These are phyloP conservation scores for Chymomyza procnemis DNA, from an alignment of 2,888 invertebrate genomes.

Conservation along the genomic window DNA sequence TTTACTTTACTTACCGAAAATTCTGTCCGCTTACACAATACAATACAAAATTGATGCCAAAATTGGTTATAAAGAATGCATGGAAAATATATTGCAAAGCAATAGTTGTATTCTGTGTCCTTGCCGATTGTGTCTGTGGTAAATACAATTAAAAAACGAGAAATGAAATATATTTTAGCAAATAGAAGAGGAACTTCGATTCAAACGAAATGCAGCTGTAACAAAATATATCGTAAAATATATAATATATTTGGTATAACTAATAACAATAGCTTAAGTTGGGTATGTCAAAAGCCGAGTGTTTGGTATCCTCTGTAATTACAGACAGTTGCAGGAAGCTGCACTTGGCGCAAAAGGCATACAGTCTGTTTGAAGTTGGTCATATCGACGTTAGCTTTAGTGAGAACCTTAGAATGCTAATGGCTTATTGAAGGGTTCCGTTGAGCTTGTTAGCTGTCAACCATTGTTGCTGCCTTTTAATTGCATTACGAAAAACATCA, in stretches of 20 bases:
- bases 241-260: no score
- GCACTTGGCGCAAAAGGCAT: conserved; percentile 9
- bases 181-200: neutral
- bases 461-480: neutral
- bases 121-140: conserved; percentile 76
- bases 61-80: conserved; percentile 88
- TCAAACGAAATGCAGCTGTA: no score
- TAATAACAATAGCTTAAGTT: neutral
- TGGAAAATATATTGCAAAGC: conserved; percentile 84
- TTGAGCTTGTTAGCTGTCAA: neutral
- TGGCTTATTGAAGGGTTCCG: neutral
- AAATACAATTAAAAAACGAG: conserved; percentile 1
- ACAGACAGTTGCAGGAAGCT: no score
- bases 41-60: conserved; percentile 89
- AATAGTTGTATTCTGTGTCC: conserved; percentile 79
- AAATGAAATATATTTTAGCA: neutral
- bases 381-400: neutral
- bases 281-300: neutral
- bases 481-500: neutral
- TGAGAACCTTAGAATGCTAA: neutral
- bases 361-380: conserved; percentile 40
- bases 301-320: neutral
- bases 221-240: no score
- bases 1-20: conserved; percentile 81
- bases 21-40: conserved; percentile 91